Evolutionary conservation across 2,113 vertebrate genomes (phyloP).

Genomic region (Oplegnathus fasciatus): DNA sequence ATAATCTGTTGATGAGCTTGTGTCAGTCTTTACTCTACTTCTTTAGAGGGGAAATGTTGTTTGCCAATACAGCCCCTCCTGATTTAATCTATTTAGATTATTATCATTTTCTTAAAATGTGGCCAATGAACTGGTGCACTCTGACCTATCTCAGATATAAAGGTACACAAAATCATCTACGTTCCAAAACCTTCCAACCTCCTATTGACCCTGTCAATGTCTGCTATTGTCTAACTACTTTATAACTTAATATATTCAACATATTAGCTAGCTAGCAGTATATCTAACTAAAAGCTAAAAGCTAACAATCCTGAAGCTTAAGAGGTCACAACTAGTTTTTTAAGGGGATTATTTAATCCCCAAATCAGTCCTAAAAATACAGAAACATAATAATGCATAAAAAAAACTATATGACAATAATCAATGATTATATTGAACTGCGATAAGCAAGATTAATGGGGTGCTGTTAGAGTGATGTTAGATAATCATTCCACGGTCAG

Average conservation of each 20-base stretch:
- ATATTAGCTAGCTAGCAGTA: not conserved
- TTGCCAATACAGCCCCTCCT: slow-evolving; percentile 51
- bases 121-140: not conserved
- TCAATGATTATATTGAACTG: slow-evolving; percentile 31
- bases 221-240: not conserved
- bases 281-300: not conserved
- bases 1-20: not conserved
- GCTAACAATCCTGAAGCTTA: not conserved
- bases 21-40: slow-evolving; percentile 23
- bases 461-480: slow-evolving; percentile 58
- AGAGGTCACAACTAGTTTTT: not conserved
- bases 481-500: slow-evolving; percentile 70
- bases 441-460: slow-evolving; percentile 69
- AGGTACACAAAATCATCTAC: not conserved
- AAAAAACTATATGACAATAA: not conserved
- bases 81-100: not conserved
- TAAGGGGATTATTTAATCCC: not conserved
- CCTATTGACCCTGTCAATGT: not conserved
- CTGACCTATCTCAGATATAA: not conserved
- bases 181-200: not conserved
- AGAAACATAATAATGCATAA: not conserved
- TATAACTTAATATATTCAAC: not conserved
- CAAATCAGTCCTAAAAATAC: not conserved
- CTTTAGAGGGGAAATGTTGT: slow-evolving; percentile 39
- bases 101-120: not conserved